Evolutionary conservation across 2,888 invertebrate species (phyloP).

Genomic region (Eupeodes latifasciatus): DNA sequence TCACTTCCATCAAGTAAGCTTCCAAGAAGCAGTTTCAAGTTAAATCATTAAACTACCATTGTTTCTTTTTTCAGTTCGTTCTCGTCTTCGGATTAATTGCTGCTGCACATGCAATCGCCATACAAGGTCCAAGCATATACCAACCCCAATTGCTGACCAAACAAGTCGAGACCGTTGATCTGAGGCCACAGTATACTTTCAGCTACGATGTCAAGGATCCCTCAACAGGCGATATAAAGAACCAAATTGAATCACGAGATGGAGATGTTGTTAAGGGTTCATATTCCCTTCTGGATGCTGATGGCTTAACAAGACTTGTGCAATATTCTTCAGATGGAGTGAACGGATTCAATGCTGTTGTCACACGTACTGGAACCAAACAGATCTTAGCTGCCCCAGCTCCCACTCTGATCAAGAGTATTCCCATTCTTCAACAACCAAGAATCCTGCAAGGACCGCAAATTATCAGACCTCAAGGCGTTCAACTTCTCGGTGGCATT

Average conservation of each 20-base stretch:
- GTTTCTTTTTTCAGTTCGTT: conserved; percentile 18
- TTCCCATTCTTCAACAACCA: conserved; percentile 44
- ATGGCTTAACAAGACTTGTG: conserved; percentile 84
- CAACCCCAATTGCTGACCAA: conserved; percentile 50
- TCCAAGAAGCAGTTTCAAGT: background rate
- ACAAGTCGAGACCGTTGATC: conserved; percentile 57
- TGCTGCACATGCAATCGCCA: conserved; percentile 4
- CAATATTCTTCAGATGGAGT: conserved; percentile 84
- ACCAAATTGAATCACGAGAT: conserved; percentile 83
- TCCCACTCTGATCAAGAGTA: conserved; percentile 38
- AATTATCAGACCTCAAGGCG: background rate
- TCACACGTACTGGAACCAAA: conserved; percentile 81
- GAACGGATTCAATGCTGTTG: conserved; percentile 84
- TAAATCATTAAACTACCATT: background rate
- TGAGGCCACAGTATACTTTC: conserved; percentile 78
- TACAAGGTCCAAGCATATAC: conserved; percentile 33
- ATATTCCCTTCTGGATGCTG: conserved; percentile 84
- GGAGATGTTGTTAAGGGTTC: conserved; percentile 84
- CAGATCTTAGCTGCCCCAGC: conserved; percentile 53
- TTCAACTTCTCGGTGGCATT: background rate
- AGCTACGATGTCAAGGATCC: conserved; percentile 82
- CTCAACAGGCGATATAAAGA: conserved; percentile 83
- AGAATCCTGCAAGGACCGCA: no score
- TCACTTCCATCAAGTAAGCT: conserved; percentile 35
- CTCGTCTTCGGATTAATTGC: conserved; percentile 41